Conservation (phyloP, 1,140 invertebrate species). For the Trachymyrmex cornetzi region DNA sequence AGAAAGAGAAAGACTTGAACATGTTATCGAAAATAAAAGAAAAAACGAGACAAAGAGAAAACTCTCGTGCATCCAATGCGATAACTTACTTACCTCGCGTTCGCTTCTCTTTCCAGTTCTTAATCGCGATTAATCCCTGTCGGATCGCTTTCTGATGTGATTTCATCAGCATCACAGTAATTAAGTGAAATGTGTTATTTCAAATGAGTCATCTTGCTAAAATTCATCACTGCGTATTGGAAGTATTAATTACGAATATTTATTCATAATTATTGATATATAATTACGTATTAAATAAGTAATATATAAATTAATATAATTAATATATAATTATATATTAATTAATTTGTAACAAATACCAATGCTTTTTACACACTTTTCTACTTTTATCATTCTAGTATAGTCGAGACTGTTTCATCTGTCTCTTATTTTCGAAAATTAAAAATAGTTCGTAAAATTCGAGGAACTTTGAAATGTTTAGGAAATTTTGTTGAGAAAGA, state of each 20-base stretch:
- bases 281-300: background rate
- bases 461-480: background rate
- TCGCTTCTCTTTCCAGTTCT: slow-evolving; percentile 13
- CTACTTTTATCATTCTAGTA: background rate
- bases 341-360: background rate
- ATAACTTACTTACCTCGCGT: slow-evolving; percentile 34
- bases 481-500: background rate
- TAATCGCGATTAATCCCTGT: background rate
- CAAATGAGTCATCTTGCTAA: background rate
- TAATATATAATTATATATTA: background rate
- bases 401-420: background rate
- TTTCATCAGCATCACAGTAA: background rate
- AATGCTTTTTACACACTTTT: background rate
- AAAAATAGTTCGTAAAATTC: background rate
- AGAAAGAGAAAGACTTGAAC: slow-evolving; percentile 8
- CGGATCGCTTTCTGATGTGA: background rate
- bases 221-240: background rate
- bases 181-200: background rate
- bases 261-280: background rate
- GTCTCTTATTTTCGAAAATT: background rate
- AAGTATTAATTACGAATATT: background rate
- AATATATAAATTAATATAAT: background rate
- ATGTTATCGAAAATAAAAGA: background rate
- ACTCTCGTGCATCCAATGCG: background rate
- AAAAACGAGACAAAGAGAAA: background rate